A percentile compares a stretch with the other conserved stretches of the same genome.
Conservation (phyloP, 2,888 invertebrate genomes). For the Resseliella maxima region DNA sequence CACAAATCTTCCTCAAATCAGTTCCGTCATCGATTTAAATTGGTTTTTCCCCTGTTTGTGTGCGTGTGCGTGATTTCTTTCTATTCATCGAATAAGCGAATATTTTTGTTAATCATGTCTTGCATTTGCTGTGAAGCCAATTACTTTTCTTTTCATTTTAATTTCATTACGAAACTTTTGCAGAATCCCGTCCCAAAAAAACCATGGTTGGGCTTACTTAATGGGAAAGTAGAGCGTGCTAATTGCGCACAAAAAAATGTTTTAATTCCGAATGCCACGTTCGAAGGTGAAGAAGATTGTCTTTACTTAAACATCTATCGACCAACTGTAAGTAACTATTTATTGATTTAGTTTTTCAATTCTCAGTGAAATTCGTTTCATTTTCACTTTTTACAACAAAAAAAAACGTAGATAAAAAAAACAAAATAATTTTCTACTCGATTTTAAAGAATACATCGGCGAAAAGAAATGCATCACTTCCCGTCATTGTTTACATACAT, state of each 20-base stretch:
- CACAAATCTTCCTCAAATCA: not conserved
- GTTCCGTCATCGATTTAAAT: constrained; percentile 5
- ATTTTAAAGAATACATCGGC: constrained; percentile 24
- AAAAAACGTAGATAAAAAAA: no score
- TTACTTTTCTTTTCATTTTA: not conserved
- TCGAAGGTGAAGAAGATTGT: constrained; percentile 60
- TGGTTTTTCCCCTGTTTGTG: not conserved
- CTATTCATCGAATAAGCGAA: not conserved
- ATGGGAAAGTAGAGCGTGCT: constrained; percentile 63
- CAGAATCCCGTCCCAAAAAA: constrained; percentile 63
- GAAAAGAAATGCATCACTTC: constrained; percentile 69
- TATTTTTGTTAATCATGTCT: not conserved
- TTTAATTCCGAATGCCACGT: constrained; percentile 60
- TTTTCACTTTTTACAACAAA: not conserved
- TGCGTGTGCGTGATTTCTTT: not conserved
- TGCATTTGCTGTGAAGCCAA: not conserved
- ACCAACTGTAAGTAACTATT: constrained; percentile 45
- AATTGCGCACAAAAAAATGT: constrained; percentile 68
- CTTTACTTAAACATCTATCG: constrained; percentile 59
- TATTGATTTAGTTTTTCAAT: not conserved
- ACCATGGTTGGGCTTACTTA: constrained; percentile 61
- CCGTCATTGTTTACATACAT: constrained; percentile 59
- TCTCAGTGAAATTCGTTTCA: not conserved
- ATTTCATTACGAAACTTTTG: not conserved
- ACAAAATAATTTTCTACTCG: no score